Evolutionary conservation across 2,113 vertebrate genomes (phyloP).

Genomic region (Regulus satrapa): DNA sequence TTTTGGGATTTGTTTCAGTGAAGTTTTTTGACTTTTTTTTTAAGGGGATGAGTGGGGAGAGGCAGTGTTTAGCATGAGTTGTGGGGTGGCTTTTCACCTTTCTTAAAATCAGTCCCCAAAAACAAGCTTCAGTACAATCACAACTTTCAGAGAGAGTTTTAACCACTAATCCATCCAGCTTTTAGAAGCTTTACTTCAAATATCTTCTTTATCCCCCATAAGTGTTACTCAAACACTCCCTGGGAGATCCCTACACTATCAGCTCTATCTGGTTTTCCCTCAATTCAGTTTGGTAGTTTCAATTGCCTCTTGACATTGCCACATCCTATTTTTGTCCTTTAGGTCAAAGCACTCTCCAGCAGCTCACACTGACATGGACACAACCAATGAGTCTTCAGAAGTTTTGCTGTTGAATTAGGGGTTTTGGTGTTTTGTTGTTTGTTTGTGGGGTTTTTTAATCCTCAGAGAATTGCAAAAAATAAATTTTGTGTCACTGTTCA

Average conservation of each 20-base stretch:
- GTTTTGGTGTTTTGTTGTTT: not conserved
- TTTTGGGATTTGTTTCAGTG: not conserved
- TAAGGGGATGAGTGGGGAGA: not conserved
- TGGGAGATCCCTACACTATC: not conserved
- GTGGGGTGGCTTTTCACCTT: not conserved
- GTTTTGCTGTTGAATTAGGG: not conserved
- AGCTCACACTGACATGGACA: not conserved
- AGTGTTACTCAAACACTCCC: not conserved
- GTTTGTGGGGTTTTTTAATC: not conserved
- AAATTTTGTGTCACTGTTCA: not conserved
- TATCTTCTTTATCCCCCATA: not conserved
- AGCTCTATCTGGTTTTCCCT: not conserved
- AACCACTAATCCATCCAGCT: not conserved
- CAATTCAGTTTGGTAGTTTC: not conserved
- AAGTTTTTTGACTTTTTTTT: not conserved
- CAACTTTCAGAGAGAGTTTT: not conserved
- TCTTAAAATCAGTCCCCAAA: not conserved
- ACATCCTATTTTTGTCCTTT: not conserved
- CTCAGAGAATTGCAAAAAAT: not conserved
- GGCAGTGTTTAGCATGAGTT: not conserved
- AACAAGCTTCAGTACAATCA: not conserved
- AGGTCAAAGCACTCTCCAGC: not conserved
- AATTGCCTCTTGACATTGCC: not conserved
- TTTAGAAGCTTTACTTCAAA: not conserved
- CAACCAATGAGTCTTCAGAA: not conserved